Conservation (phyloP, 2,797 vertebrate genomes). For the Sternotherus odoratus region DNA sequence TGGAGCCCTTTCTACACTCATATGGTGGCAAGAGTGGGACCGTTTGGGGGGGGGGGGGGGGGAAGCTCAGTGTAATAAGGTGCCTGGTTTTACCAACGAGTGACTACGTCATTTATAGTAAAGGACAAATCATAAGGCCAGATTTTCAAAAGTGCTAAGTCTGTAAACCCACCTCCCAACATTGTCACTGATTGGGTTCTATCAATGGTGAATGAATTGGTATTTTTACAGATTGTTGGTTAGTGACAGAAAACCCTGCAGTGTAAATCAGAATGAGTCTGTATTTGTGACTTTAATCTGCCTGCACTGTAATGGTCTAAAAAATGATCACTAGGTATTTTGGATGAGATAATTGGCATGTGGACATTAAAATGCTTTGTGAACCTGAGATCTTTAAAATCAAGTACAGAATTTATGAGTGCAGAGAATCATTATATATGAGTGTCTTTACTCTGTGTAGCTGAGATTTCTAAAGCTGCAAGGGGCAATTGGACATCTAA, state of each 20-base stretch:
- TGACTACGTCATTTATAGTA: background rate
- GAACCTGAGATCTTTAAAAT: background rate
- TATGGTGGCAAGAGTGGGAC: fast-evolving
- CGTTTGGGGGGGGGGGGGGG: background rate
- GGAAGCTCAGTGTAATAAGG: fast-evolving
- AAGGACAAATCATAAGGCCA: background rate
- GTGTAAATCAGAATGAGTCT: background rate
- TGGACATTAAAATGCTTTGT: fast-evolving
- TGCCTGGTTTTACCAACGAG: background rate
- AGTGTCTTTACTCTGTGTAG: background rate
- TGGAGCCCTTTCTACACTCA: background rate
- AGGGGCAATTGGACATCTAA: background rate
- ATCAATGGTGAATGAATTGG: slow-evolving; percentile 17
- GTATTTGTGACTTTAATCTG: background rate
- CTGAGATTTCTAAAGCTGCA: background rate
- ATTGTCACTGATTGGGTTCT: background rate
- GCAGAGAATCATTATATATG: background rate
- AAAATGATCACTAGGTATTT: background rate
- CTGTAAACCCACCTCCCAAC: fast-evolving
- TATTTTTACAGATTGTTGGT: slow-evolving; percentile 18
- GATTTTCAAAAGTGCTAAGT: background rate
- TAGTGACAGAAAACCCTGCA: slow-evolving; percentile 5
- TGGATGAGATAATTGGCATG: background rate
- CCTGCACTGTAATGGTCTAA: background rate
- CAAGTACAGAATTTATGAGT: background rate